Conservation (phyloP, 2,888 invertebrate genomes). For the Drosophila acutilabella region DNA sequence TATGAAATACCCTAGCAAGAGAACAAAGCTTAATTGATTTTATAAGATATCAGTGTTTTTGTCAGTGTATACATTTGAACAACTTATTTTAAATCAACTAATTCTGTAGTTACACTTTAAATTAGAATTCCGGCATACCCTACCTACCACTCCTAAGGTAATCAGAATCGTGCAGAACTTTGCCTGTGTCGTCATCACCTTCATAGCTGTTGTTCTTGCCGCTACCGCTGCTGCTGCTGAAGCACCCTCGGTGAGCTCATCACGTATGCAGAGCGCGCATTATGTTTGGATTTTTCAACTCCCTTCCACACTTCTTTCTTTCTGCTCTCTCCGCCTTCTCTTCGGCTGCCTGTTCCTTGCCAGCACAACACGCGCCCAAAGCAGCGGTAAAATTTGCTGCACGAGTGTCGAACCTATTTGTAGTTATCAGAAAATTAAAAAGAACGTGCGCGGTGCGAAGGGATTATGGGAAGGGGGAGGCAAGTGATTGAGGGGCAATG, state of each 20-base stretch:
- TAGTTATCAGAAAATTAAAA: slow-evolving; percentile 81
- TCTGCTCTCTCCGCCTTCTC: background rate
- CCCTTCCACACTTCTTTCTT: slow-evolving; percentile 2
- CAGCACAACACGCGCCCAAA: background rate
- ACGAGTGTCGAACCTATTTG: slow-evolving; percentile 80
- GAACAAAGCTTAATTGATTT: background rate
- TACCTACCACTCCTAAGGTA: background rate
- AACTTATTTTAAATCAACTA: too few species aligned
- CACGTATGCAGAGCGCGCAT: slow-evolving; percentile 70
- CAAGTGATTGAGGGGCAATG: slow-evolving; percentile 32
- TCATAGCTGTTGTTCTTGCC: slow-evolving; percentile 4
- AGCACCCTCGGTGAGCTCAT: slow-evolving; percentile 57
- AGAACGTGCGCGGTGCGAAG: slow-evolving; percentile 58
- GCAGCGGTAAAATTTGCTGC: slow-evolving; percentile 77
- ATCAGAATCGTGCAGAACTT: slow-evolving; percentile 41
- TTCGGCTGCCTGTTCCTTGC: background rate
- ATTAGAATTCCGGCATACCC: slow-evolving; percentile 22
- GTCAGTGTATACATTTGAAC: too few species aligned
- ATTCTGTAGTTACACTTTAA: slow-evolving; percentile 7
- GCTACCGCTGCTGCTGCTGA: background rate
- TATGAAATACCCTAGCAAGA: slow-evolving; percentile 17
- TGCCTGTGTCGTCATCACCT: slow-evolving; percentile 44
- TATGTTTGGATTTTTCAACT: slow-evolving; percentile 56
- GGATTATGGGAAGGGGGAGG: background rate
- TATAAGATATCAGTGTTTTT: too few species aligned